Base-by-base conservation (phyloP, 2,888 invertebrate genomes). In the Furcula furcula region DNA sequence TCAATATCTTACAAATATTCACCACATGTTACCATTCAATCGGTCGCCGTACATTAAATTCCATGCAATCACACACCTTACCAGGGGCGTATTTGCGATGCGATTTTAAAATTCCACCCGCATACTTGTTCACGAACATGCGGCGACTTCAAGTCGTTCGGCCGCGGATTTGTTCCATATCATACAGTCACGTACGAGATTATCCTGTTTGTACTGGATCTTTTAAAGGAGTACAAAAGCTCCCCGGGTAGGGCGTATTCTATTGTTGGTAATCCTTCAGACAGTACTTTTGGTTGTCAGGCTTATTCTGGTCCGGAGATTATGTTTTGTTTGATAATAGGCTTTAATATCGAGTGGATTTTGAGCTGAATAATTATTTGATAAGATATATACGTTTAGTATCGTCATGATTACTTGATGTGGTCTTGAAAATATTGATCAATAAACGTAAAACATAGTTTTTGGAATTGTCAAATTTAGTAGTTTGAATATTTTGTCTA, bases 161-260 rank as follows among this genome's bases (percentile, higher is more conserved):
- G 44, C 47, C 51, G 34, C 42, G 61, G 63, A 69, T 68, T 65
- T 60, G 56, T 59, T 63, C 55, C 38, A 43, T 25, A 34, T 47
- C 37, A 42, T 52, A 51, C 48, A 33, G 53, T 58, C 57, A 60
- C 56, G 59, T 59, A 46, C 49, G 21, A 46, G 55, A 62, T 67
- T 58, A 67, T 62, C 59, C 48, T 59, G 50, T 60, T 62, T 57
- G 61, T 52, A 40, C 44, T 48, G 47, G 45, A 60, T 64, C 46
- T 50, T 36, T 50, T 49, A 51, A 51, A 48, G 44, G 31, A 36
- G 40, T 44, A 37, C 33, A 27, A 28, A 36, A 40, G 42, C 26
- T 36, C 40, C 39, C 44, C 40, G 22, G 25, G n/a, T 20, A 35
- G 33, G 20, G 11, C 29, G 38, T 21, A 31, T 31, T 39, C 31